Percentiles rank a stretch among this genome's conserved stretches.
These are phyloP conservation scores for Crocodylus rhombifer DNA, from an alignment of 2,797 vertebrate genomes.

Conservation along the genomic window DNA sequence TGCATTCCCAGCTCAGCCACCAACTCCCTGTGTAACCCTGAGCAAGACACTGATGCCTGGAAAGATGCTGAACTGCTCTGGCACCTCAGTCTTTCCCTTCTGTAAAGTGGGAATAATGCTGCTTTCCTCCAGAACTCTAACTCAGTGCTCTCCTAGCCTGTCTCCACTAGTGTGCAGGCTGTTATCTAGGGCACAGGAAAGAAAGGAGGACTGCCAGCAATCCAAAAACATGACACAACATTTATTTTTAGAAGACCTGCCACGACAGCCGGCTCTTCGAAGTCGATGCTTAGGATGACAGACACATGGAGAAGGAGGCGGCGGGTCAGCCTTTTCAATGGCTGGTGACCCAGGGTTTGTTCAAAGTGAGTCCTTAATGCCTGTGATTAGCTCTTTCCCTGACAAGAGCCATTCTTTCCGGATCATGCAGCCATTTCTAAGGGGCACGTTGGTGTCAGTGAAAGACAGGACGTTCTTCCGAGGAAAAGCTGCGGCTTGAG, in stretches of 20 bases:
- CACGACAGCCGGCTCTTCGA: too few species aligned
- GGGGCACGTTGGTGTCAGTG: neutral
- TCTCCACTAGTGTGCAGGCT: too few species aligned
- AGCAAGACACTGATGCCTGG: neutral
- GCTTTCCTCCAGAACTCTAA: neutral
- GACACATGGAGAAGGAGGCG: neutral
- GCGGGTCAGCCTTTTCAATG: conserved; percentile 12
- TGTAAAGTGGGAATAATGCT: neutral
- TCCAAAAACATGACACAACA: too few species aligned
- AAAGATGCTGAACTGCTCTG: neutral
- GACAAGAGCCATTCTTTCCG: neutral
- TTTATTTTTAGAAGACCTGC: too few species aligned
- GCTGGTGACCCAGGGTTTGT: neutral
- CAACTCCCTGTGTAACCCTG: neutral
- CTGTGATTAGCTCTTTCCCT: neutral
- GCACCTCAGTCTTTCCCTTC: neutral
- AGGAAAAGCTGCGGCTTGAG: neutral
- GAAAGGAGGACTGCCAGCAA: too few species aligned
- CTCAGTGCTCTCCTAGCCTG: too few species aligned
- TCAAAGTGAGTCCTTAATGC: neutral
- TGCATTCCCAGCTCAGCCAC: too few species aligned
- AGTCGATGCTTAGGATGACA: neutral
- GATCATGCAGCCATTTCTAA: neutral
- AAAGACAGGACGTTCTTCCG: neutral
- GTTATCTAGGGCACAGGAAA: too few species aligned